Percentiles rank a stretch among this genome's conserved stretches.
Conservation (phyloP, 2,113 vertebrate genomes). For the Nothobranchius furzeri region DNA sequence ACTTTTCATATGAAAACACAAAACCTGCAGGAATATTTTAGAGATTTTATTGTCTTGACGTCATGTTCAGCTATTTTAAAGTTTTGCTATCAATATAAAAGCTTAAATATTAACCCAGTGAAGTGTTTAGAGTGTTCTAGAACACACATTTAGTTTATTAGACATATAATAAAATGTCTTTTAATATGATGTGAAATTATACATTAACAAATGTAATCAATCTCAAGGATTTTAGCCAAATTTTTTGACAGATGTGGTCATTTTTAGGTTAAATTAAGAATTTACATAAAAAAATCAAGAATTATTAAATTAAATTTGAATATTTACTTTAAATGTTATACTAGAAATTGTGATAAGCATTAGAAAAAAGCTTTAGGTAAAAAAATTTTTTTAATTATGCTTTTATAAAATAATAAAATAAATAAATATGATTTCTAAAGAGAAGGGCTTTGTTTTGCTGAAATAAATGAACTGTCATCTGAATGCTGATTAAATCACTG, state of each 20-base stretch:
- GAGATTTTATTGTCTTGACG: not conserved
- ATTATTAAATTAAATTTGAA: too few relatives aligned
- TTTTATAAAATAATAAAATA: not conserved
- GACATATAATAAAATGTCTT: too few relatives aligned
- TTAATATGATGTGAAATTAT: too few relatives aligned
- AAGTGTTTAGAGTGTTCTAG: not conserved
- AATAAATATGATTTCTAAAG: slow-evolving; percentile 20
- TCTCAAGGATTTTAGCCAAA: too few relatives aligned
- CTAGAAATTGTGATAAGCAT: not conserved
- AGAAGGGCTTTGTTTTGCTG: slow-evolving; percentile 1
- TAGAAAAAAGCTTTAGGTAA: not conserved
- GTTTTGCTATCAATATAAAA: not conserved
- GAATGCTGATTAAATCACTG: slow-evolving; percentile 45
- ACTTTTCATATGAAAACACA: not conserved
- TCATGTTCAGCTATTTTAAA: not conserved
- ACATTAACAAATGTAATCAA: too few relatives aligned
- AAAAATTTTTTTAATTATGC: not conserved
- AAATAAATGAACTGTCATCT: slow-evolving; percentile 16
- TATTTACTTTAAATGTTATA: too few relatives aligned
- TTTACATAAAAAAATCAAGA: too few relatives aligned
- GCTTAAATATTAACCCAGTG: not conserved
- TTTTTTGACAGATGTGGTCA: too few relatives aligned
- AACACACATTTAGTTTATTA: too few relatives aligned
- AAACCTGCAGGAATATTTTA: not conserved
- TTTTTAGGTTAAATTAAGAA: too few relatives aligned